Percentiles rank a stretch among this genome's conserved stretches.
Evolutionary conservation across 2,797 vertebrate species (phyloP).

Genomic region (Cheirogaleus major): DNA sequence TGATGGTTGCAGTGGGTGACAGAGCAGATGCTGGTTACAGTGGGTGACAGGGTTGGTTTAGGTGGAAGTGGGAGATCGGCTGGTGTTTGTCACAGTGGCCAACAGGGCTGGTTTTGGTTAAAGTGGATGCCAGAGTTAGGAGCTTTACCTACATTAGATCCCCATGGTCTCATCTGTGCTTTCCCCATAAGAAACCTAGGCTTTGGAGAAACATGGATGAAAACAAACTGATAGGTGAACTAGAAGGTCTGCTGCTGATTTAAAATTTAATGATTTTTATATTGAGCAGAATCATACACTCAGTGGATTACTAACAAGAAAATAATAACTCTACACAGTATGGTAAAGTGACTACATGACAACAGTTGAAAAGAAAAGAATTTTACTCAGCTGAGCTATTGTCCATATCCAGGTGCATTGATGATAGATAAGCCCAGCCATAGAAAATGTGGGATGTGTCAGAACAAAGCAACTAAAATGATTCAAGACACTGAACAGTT

Average conservation of each 20-base stretch:
- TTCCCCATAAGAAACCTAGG: not conserved
- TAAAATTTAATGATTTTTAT: not conserved
- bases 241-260: not conserved
- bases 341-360: not conserved
- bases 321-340: not conserved
- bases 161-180: not conserved
- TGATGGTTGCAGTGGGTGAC: not conserved
- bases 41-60: not conserved
- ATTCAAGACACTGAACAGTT: not conserved
- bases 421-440: not conserved
- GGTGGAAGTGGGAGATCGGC: not conserved
- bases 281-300: not conserved
- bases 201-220: not conserved
- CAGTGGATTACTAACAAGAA: slow-evolving; percentile 1
- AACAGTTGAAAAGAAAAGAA: slow-evolving; percentile 33
- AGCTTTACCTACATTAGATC: not conserved
- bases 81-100: not conserved
- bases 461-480: not conserved
- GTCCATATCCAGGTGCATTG: not conserved
- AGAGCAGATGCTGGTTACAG: not conserved
- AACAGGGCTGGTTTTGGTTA: not conserved
- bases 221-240: not conserved
- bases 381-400: not conserved
- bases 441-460: not conserved
- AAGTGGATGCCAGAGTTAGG: too few species aligned